Percentiles rank a stretch among this genome's conserved stretches.
These are phyloP conservation scores for Eurois occulta DNA, from an alignment of 2,888 invertebrate genomes.

Conservation along the genomic window DNA sequence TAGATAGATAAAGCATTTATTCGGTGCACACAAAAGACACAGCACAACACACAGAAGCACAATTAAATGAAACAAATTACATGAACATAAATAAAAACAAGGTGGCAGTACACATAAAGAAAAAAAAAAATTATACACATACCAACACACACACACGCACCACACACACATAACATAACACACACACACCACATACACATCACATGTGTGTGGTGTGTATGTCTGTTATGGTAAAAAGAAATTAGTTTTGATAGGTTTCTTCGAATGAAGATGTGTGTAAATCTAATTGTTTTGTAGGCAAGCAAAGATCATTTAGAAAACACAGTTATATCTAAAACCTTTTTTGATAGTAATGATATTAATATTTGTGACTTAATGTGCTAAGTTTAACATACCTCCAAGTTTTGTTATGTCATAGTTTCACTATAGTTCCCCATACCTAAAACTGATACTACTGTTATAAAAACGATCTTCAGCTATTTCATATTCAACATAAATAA, in stretches of 20 bases:
- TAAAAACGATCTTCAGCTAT: not conserved
- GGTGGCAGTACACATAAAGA: no score
- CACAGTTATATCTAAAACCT: not conserved
- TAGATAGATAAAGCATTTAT: no score
- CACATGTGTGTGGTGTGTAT: no score
- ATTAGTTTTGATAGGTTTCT: not conserved
- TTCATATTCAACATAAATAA: conserved; percentile 29
- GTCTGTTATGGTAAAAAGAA: not conserved
- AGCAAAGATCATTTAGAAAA: not conserved
- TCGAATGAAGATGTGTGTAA: not conserved
- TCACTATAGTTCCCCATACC: not conserved
- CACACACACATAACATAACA: no score
- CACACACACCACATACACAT: no score
- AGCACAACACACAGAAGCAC: no score
- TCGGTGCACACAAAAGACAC: no score
- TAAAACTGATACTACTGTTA: not conserved
- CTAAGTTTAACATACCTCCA: not conserved
- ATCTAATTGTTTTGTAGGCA: not conserved
- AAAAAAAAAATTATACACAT: no score
- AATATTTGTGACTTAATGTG: not conserved
- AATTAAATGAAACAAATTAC: no score
- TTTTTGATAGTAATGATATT: not conserved
- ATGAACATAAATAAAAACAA: no score
- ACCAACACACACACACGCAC: no score
- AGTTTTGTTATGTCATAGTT: not conserved